phyloP scores from a whole-genome alignment of 2,797 vertebrate species.

The Cossypha heuglini region DNA sequence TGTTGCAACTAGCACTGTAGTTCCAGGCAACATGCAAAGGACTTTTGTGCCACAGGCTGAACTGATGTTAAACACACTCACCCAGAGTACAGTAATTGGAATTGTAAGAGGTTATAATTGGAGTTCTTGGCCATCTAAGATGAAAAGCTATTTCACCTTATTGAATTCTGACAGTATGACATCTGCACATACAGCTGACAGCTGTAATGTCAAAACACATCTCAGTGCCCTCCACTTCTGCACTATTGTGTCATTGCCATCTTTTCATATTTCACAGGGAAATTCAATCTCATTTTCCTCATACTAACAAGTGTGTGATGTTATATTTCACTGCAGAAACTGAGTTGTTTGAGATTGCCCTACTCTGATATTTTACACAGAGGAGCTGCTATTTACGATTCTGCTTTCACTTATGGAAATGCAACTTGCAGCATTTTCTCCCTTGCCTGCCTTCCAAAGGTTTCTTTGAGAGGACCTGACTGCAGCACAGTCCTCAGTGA shows the following conservation, averaged over 20 bases:
- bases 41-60: background rate
- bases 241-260: background rate
- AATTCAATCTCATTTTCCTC: background rate
- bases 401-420: background rate
- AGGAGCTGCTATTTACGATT: background rate
- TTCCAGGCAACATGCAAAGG: background rate
- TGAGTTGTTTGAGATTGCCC: background rate
- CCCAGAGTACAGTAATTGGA: background rate
- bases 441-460: background rate
- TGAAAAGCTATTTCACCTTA: constrained; percentile 15
- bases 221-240: background rate
- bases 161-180: constrained; percentile 14
- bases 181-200: background rate
- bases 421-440: background rate
- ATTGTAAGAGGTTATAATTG: constrained; percentile 1
- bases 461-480: background rate
- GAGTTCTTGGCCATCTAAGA: constrained; percentile 36
- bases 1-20: background rate
- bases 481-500: background rate
- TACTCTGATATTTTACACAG: background rate
- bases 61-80: background rate
- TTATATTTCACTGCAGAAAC: background rate
- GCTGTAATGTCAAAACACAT: background rate
- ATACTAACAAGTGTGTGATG: background rate
- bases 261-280: background rate